Evolutionary conservation across 2,113 vertebrate genomes (phyloP), one percentile per base, ranked within the genome.

Genomic region (Malurus alboscapulatus): DNA sequence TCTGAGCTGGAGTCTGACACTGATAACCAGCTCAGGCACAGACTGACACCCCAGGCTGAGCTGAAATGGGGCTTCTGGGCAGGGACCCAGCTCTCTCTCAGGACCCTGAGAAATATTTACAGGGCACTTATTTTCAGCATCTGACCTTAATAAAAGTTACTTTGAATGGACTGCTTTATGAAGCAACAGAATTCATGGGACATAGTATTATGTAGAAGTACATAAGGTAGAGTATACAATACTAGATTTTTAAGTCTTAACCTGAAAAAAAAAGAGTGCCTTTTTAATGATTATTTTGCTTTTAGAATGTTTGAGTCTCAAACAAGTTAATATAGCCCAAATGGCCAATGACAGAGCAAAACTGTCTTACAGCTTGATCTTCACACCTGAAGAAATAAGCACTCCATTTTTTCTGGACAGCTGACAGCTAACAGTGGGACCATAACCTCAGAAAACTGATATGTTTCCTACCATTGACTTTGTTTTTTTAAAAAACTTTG

Each of bases 401-500:
- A 38, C 7, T 79, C 45, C 14, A 32, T 38, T 50, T 90, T 77
- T 67, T 68, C 34, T 72, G 78, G 78, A 38, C 5, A 79, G 26
- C 32, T 79, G 54, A 72, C 69, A 84, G 48, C 48, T 65, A 48
- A 68, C n/a, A 65, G 38, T 58, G 17, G 20, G 61, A 85, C 42
- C 9, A 29, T 21, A 79, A 66, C 42, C 54, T 76, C 30, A 36
- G 26, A 91, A 92, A 93, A 82, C 11, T 2, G 27, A 91, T 69
- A 58, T 27, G 58, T 40, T 95, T 95, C 71, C 84, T 67, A 90
- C 66, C 22, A 38, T 1, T 68, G n/a, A 25, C 57, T 91, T 77
- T 68, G 63, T 22, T 92, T 90, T 90, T 76, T 62, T 12, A 61
- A 94, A 84, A 91, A 87, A 34, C 74, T 94, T 94, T 85, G 42